phyloP scores from a whole-genome alignment of 2,797 vertebrate genomes.

The Lagorchestes hirsutus region DNA sequence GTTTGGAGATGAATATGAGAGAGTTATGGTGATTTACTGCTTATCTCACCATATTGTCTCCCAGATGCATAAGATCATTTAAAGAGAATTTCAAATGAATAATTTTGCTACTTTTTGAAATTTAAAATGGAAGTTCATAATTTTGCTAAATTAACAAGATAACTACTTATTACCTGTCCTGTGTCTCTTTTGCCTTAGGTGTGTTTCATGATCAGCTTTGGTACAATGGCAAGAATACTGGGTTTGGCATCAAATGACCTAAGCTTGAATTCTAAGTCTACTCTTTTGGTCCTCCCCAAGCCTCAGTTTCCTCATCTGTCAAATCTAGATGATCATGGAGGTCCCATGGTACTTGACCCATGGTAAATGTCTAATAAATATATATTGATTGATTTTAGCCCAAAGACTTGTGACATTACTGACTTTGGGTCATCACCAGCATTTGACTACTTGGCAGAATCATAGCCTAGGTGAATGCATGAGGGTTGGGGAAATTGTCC shows the following conservation, averaged over 20 bases:
- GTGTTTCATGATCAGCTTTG: slow-evolving; percentile 27
- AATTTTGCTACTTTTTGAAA: not conserved
- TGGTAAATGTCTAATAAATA: not conserved
- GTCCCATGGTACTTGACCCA: not conserved
- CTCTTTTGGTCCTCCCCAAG: not conserved
- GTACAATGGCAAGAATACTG: not conserved
- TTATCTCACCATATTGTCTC: no score
- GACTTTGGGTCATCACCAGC: not conserved
- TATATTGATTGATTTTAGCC: not conserved
- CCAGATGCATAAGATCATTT: not conserved
- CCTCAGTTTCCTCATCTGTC: not conserved
- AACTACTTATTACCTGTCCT: not conserved
- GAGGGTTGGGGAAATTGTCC: not conserved
- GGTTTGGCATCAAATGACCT: not conserved
- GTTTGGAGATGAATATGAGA: no score
- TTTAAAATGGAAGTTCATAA: not conserved
- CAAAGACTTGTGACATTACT: not conserved
- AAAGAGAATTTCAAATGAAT: slow-evolving; percentile 15
- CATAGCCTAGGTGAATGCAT: slow-evolving; percentile 45
- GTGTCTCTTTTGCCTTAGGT: not conserved
- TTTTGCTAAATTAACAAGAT: not conserved
- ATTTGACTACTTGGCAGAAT: slow-evolving; percentile 11
- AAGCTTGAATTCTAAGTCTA: not conserved
- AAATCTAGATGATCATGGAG: not conserved
- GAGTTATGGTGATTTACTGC: no score